A percentile compares a stretch with the other conserved stretches of the same genome.
phyloP scores from a whole-genome alignment of 1,140 invertebrate species.

The Anastrepha ludens region DNA sequence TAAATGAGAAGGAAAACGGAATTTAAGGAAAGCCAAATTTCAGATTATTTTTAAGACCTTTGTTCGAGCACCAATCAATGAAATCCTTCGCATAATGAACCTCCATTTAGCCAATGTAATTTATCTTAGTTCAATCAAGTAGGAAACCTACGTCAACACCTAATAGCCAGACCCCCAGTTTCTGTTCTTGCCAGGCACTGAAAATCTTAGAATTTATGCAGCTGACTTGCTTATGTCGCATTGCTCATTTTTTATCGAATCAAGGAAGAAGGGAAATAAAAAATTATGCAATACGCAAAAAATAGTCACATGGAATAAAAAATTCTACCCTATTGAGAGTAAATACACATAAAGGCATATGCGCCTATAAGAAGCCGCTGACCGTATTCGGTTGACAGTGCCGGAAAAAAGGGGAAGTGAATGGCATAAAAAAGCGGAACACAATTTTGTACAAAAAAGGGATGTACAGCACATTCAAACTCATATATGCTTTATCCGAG shows the following conservation, averaged over 20 bases:
- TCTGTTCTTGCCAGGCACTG: neutral
- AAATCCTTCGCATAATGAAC: neutral
- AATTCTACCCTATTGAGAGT: neutral
- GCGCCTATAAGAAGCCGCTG: neutral
- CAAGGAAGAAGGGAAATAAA: neutral
- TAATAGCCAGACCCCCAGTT: neutral
- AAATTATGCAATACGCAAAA: neutral
- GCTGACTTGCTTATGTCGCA: slow-evolving; percentile 25
- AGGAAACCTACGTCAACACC: slow-evolving; percentile 47
- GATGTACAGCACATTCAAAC: neutral
- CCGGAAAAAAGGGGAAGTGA: neutral
- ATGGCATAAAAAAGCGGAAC: slow-evolving; percentile 20
- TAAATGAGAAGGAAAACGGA: neutral
- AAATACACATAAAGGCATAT: neutral
- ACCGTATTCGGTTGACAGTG: neutral
- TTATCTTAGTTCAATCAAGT: slow-evolving; percentile 44
- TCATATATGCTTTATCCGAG: neutral
- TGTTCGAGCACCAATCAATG: neutral
- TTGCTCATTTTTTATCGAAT: slow-evolving; percentile 47
- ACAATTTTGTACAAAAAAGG: slow-evolving; percentile 2
- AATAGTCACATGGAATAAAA: neutral
- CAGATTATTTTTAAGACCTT: neutral
- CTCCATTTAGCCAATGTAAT: neutral
- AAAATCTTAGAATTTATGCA: neutral
- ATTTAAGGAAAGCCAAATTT: neutral